phyloP scores from a whole-genome alignment of 2,888 invertebrate genomes.

The Luffia ferchaultella region DNA sequence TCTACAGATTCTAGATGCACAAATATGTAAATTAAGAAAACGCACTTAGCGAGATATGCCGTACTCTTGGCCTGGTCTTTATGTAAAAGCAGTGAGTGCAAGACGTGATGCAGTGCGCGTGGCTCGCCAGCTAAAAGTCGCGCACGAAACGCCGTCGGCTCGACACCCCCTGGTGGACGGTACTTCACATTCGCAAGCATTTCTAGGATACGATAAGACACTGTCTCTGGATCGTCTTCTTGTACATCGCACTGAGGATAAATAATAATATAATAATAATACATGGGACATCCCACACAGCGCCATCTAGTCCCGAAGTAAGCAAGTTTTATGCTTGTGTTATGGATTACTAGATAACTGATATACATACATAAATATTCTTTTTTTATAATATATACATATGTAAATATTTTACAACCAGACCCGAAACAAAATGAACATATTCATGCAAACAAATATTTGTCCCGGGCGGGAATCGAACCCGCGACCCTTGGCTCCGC shows the following conservation, averaged over 20 bases:
- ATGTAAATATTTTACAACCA: no score
- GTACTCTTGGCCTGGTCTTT: conserved; percentile 79
- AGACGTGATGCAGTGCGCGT: conserved; percentile 76
- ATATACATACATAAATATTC: background rate
- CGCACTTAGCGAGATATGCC: conserved; percentile 81
- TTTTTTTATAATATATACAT: no score
- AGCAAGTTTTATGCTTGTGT: background rate
- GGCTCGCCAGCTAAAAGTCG: conserved; percentile 72
- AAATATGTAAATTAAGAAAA: no score
- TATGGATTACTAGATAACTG: background rate
- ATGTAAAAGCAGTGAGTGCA: conserved; percentile 82
- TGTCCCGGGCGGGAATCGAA: no score
- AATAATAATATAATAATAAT: background rate
- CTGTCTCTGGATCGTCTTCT: conserved; percentile 79
- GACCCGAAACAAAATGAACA: no score
- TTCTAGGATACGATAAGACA: conserved; percentile 75
- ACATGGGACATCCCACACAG: no score
- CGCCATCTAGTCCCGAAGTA: background rate
- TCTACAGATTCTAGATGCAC: no score
- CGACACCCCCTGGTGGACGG: conserved; percentile 66
- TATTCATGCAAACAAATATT: no score
- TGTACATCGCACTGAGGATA: conserved; percentile 68
- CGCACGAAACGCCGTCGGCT: conserved; percentile 47
- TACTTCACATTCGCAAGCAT: conserved; percentile 82
- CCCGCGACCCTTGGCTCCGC: no score